phyloP scores from a whole-genome alignment of 2,888 invertebrate species.

The Steinernema carpocapsae region DNA sequence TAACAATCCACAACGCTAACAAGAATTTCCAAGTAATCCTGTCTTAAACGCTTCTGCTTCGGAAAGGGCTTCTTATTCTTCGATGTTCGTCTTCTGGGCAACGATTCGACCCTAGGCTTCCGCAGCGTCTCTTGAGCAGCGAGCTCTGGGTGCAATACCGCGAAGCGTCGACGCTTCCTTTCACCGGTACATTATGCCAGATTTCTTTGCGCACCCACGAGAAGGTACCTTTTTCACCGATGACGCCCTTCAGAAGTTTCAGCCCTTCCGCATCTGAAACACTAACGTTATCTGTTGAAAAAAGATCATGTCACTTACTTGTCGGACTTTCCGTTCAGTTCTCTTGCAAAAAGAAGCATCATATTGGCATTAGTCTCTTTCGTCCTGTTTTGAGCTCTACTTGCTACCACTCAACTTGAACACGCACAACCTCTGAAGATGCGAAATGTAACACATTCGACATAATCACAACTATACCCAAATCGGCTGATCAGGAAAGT shows the following conservation, averaged over 20 bases:
- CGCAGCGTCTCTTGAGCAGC: conserved; percentile 52
- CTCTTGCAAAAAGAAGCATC: conserved; percentile 56
- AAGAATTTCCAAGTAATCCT: conserved; percentile 26
- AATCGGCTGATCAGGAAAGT: not conserved
- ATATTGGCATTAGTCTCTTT: conserved; percentile 43
- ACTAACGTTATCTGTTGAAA: not conserved
- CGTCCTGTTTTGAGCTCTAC: conserved; percentile 34
- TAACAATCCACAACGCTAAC: not conserved
- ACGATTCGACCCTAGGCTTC: conserved; percentile 53
- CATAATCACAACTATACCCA: conserved; percentile 38
- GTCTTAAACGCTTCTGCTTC: conserved; percentile 51
- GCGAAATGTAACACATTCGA: conserved; percentile 7
- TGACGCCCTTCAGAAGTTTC: conserved; percentile 47
- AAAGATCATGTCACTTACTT: conserved; percentile 39
- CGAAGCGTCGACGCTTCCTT: conserved; percentile 51
- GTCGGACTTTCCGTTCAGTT: conserved; percentile 54
- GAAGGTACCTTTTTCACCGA: conserved; percentile 57
- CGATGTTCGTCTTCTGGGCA: conserved; percentile 56
- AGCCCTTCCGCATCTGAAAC: conserved; percentile 57
- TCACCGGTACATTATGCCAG: conserved; percentile 44
- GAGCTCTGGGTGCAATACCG: conserved; percentile 54
- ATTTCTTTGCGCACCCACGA: conserved; percentile 50
- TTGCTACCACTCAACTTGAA: conserved; percentile 55
- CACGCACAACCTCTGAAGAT: conserved; percentile 56
- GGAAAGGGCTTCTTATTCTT: conserved; percentile 58